Percentiles rank a stretch among this genome's conserved stretches.
phyloP scores from a whole-genome alignment of 2,888 invertebrate genomes.

The Lochmaea capreae region DNA sequence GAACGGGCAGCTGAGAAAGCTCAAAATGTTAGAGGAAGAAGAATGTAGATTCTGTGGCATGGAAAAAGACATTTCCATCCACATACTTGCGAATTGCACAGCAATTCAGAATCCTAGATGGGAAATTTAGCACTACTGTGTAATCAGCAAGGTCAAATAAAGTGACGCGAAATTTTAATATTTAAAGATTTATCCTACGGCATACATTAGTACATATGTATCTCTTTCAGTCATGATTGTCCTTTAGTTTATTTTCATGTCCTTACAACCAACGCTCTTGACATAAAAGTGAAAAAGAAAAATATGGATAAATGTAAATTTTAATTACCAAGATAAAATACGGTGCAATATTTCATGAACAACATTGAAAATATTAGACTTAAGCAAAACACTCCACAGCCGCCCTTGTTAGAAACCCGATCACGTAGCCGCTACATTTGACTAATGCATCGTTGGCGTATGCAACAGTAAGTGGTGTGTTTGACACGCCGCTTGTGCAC shows the following conservation, averaged over 20 bases:
- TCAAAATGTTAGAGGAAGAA: too few species aligned
- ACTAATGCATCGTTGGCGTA: conserved; percentile 63
- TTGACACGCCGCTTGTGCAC: conserved; percentile 62
- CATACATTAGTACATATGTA: too few species aligned
- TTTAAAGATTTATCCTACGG: too few species aligned
- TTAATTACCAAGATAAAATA: conserved; percentile 1
- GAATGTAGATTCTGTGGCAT: too few species aligned
- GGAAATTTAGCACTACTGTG: too few species aligned
- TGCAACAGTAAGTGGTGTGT: conserved; percentile 64
- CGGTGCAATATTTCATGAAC: not conserved
- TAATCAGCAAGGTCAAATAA: too few species aligned
- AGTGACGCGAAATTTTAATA: too few species aligned
- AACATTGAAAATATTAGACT: conserved; percentile 19
- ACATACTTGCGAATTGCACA: too few species aligned
- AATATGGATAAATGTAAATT: not conserved
- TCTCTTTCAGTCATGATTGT: too few species aligned
- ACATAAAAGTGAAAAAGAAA: not conserved
- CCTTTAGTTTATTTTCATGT: not conserved
- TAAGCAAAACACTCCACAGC: conserved; percentile 23
- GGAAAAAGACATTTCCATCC: too few species aligned
- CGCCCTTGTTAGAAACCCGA: conserved; percentile 42
- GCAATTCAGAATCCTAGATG: too few species aligned
- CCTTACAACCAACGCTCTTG: not conserved
- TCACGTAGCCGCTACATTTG: conserved; percentile 59
- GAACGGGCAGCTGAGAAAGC: too few species aligned